Evolutionary conservation across 2,888 invertebrate species (phyloP).

Genomic region (Leptopilina drosophilae): DNA sequence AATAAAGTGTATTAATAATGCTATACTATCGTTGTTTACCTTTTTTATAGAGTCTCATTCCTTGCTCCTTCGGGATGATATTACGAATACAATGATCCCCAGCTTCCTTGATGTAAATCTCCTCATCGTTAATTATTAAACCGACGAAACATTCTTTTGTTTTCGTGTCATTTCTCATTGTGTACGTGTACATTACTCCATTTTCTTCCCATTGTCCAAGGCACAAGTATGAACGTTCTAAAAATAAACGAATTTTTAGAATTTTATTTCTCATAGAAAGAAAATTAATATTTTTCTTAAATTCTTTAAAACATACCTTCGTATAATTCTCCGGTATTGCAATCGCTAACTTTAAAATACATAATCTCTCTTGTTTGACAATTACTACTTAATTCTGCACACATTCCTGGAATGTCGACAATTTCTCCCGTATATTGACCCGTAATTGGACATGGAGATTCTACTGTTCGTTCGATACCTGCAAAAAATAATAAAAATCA

Average conservation of each 20-base stretch:
- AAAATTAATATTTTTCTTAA: neutral
- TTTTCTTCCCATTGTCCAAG: slow-evolving; percentile 83
- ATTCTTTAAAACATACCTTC: slow-evolving; percentile 77
- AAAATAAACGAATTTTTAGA: slow-evolving; percentile 48
- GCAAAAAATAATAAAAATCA: slow-evolving; percentile 39
- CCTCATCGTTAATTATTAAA: slow-evolving; percentile 79
- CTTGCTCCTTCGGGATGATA: slow-evolving; percentile 80
- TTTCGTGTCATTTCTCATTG: slow-evolving; percentile 81
- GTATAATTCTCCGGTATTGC: slow-evolving; percentile 80
- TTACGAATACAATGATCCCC: slow-evolving; percentile 82
- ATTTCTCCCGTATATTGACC: slow-evolving; percentile 83
- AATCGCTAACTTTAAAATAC: slow-evolving; percentile 83
- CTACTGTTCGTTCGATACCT: slow-evolving; percentile 76
- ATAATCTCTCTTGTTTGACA: slow-evolving; percentile 82
- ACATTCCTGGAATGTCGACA: slow-evolving; percentile 80
- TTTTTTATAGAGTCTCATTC: slow-evolving; percentile 81
- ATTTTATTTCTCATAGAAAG: neutral
- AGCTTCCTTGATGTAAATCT: slow-evolving; percentile 83
- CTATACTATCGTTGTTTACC: slow-evolving; percentile 63
- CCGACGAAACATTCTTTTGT: slow-evolving; percentile 84
- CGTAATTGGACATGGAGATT: slow-evolving; percentile 82
- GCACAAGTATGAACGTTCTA: slow-evolving; percentile 83
- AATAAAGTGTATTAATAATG: no score
- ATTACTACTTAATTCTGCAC: slow-evolving; percentile 83
- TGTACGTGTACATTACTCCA: slow-evolving; percentile 82